Conservation (phyloP, 2,797 vertebrate species). For the Hippopotamyrus pictus region DNA sequence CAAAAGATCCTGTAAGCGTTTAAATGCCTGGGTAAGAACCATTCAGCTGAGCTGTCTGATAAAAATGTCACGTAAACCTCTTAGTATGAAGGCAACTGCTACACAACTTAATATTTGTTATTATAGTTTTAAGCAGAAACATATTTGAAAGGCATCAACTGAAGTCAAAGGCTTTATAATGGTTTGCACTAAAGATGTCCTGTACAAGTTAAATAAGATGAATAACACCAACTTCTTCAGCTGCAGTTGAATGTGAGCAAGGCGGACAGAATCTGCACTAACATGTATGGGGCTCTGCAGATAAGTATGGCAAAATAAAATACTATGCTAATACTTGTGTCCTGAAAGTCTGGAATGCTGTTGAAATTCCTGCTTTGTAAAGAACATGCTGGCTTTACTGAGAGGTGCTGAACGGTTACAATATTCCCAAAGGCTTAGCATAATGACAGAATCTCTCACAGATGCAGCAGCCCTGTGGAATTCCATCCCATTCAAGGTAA, state of each 20-base stretch:
- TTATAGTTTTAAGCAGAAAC: neutral
- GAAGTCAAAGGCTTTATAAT: neutral
- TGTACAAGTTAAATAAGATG: neutral
- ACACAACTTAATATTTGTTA: neutral
- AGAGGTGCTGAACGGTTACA: neutral
- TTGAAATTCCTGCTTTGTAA: neutral
- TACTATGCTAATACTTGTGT: neutral
- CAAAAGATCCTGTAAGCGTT: neutral
- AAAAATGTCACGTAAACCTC: neutral
- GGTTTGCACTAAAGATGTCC: neutral
- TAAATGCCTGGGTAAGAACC: neutral
- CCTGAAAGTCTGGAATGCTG: neutral
- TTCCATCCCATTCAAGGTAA: neutral
- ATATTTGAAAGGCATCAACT: neutral
- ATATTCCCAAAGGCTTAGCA: neutral
- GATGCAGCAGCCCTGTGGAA: neutral
- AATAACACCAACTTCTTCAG: neutral
- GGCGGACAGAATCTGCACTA: neutral
- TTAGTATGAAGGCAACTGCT: neutral
- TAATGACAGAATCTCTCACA: neutral
- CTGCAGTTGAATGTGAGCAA: neutral
- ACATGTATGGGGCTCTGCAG: neutral
- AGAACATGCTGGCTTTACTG: neutral
- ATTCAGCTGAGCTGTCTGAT: neutral
- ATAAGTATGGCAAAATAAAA: neutral